Evolutionary conservation across 1,140 invertebrate species (phyloP).

Genomic region (Ctenoplectra terminalis): DNA sequence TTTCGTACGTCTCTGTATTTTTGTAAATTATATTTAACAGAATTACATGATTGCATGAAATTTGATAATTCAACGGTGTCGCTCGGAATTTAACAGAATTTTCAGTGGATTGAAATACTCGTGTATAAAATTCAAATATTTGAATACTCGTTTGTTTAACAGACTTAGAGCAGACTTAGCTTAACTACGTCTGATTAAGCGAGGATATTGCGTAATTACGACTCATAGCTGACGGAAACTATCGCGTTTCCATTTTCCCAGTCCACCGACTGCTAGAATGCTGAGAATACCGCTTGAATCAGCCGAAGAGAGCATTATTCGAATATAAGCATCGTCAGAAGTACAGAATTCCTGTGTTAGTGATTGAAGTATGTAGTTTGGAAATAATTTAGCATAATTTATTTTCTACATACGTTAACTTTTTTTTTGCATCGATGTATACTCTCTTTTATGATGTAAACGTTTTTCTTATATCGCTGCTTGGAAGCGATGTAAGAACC

Average conservation of each 20-base stretch:
- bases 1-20: too few relatives aligned
- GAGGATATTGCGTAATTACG: conserved; percentile 61
- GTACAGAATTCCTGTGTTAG: background rate
- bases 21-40: too few relatives aligned
- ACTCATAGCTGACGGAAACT: conserved; percentile 42
- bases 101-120: background rate
- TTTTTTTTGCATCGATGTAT: too few relatives aligned
- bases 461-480: too few relatives aligned
- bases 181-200: conserved; percentile 53
- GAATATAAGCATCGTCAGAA: background rate
- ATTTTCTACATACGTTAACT: too few relatives aligned
- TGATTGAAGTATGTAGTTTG: background rate
- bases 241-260: conserved; percentile 56
- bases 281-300: conserved; percentile 40
- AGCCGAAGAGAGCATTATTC: background rate
- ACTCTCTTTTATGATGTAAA: too few relatives aligned
- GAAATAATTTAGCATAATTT: too few relatives aligned
- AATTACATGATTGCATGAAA: background rate
- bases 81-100: background rate
- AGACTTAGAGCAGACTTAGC: conserved; percentile 52
- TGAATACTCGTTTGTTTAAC: conserved; percentile 46
- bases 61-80: too few relatives aligned
- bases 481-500: too few relatives aligned
- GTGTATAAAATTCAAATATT: conserved; percentile 30
- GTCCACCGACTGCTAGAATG: conserved; percentile 33